phyloP scores from a whole-genome alignment of 2,113 vertebrate genomes.

The Pachycephala philippinensis region DNA sequence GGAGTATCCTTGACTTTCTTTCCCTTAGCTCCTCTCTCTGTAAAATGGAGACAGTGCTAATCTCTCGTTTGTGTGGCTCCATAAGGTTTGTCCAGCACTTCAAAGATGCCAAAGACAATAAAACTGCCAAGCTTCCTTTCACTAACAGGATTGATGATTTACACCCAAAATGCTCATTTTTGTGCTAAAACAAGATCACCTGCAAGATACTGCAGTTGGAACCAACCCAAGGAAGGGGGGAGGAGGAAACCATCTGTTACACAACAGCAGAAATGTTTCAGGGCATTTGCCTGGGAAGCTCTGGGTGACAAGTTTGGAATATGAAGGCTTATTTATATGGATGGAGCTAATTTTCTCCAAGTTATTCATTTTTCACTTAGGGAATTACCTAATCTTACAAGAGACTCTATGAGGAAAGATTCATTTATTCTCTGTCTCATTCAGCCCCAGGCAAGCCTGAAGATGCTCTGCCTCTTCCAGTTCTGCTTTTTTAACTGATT shows the following conservation, averaged over 20 bases:
- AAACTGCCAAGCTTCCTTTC: constrained; percentile 17
- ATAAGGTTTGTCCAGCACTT: constrained; percentile 2
- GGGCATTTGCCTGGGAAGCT: constrained; percentile 32
- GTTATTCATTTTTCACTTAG: constrained; percentile 47
- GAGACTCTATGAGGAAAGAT: constrained; percentile 1
- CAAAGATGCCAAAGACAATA: constrained; percentile 17
- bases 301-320: constrained; percentile 16
- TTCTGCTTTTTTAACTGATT: neutral
- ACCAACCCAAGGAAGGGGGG: constrained; percentile 9
- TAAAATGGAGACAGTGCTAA: constrained; percentile 18
- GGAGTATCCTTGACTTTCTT: constrained; percentile 14
- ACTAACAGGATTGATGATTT: constrained; percentile 20
- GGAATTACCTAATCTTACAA: constrained; percentile 49
- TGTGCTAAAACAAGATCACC: constrained; percentile 60
- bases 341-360: constrained; percentile 50
- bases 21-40: neutral
- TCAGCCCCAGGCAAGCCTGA: constrained; percentile 33
- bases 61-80: neutral
- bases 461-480: constrained; percentile 17
- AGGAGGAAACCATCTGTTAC: constrained; percentile 62
- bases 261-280: constrained; percentile 40
- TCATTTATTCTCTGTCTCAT: constrained; percentile 41
- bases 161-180: constrained; percentile 53
- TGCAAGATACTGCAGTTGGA: constrained; percentile 52
- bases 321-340: constrained; percentile 46